These are phyloP conservation scores for Solea senegalensis DNA, from an alignment of 2,113 vertebrate genomes.

Conservation along the genomic window DNA sequence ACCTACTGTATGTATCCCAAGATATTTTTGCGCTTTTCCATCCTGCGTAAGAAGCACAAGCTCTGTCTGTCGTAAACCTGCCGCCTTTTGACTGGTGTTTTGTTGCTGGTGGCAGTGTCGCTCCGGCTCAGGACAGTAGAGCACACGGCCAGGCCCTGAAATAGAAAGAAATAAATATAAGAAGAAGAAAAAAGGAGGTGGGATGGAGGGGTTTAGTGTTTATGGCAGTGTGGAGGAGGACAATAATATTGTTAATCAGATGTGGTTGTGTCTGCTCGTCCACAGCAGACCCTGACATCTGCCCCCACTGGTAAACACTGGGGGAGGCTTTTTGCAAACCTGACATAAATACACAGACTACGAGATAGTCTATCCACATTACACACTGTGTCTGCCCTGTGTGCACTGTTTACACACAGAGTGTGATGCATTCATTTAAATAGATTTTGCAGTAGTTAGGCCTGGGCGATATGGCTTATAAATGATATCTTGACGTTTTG, in stretches of 20 bases:
- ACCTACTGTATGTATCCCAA: background rate
- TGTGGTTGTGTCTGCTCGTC: constrained; percentile 80
- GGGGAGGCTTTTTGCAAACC: constrained; percentile 66
- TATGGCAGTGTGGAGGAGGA: constrained; percentile 68
- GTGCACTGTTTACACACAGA: constrained; percentile 18
- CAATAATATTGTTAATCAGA: constrained; percentile 83
- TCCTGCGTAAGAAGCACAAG: constrained; percentile 30
- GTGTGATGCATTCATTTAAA: constrained; percentile 37
- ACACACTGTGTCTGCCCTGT: constrained; percentile 24
- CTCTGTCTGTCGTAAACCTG: constrained; percentile 62
- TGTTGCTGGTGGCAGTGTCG: constrained; percentile 74
- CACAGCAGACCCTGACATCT: constrained; percentile 72
- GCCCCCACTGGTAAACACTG: constrained; percentile 66
- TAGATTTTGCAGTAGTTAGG: background rate
- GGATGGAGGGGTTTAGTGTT: constrained; percentile 27
- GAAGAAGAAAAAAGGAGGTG: constrained; percentile 8
- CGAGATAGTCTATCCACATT: constrained; percentile 29
- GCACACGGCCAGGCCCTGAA: constrained; percentile 53
- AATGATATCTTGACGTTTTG: no score
- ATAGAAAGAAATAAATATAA: constrained; percentile 50
- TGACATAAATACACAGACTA: constrained; percentile 49
- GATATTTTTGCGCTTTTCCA: constrained; percentile 32
- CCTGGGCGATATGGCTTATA: no score
- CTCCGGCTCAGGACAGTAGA: constrained; percentile 67
- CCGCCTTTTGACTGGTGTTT: constrained; percentile 68